A percentile compares a stretch with the other conserved stretches of the same genome.
These are phyloP conservation scores for Luscinia megarhynchos DNA, from an alignment of 2,797 vertebrate species.

Conservation along the genomic window DNA sequence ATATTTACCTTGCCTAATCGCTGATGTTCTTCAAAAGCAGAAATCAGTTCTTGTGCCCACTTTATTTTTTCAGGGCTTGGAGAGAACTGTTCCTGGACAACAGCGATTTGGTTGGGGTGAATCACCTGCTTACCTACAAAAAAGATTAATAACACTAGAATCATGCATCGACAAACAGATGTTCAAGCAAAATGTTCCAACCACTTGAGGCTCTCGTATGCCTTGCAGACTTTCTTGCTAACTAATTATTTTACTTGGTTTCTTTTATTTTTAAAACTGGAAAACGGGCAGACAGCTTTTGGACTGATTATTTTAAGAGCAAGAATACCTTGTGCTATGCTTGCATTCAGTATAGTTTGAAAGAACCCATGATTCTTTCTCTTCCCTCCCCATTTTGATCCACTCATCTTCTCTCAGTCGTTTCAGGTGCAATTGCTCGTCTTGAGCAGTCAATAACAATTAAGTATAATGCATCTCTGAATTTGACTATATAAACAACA, in stretches of 20 bases:
- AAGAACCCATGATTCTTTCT: neutral
- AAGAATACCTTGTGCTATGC: slow-evolving; percentile 19
- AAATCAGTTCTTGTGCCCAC: slow-evolving; percentile 93
- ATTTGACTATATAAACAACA: neutral
- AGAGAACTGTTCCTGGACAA: slow-evolving; percentile 95
- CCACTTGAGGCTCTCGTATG: slow-evolving; percentile 70
- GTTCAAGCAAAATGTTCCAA: slow-evolving; percentile 76
- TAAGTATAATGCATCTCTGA: neutral
- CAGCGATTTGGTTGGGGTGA: slow-evolving; percentile 93
- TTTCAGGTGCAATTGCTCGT: slow-evolving; percentile 56
- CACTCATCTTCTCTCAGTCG: neutral
- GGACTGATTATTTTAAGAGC: slow-evolving; percentile 31
- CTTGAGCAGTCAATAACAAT: neutral
- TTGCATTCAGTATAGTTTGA: slow-evolving; percentile 29
- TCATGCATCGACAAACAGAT: slow-evolving; percentile 75
- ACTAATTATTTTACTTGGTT: slow-evolving; percentile 69
- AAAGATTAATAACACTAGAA: slow-evolving; percentile 74
- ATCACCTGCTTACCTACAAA: slow-evolving; percentile 96
- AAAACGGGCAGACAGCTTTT: slow-evolving; percentile 43
- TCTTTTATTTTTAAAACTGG: slow-evolving; percentile 57
- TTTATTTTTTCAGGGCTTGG: slow-evolving; percentile 89
- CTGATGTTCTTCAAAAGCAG: slow-evolving; percentile 92
- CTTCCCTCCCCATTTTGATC: slow-evolving; percentile 17
- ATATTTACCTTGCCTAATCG: slow-evolving; percentile 92
- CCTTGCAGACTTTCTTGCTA: slow-evolving; percentile 62